Base-by-base conservation (phyloP, 2,113 vertebrate genomes). In the Oreotrochilus melanogaster region DNA sequence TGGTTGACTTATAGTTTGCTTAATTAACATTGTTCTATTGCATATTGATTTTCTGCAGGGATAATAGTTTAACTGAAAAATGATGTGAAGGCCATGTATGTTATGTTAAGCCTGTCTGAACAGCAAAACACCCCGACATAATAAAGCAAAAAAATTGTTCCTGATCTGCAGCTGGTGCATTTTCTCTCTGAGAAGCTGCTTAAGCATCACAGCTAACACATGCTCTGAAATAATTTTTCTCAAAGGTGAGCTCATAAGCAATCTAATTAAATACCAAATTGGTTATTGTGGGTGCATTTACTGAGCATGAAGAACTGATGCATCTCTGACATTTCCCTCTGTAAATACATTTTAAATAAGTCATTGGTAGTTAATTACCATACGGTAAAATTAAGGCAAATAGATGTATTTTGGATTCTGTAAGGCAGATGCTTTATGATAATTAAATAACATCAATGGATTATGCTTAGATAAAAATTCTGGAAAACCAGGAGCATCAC, bases 251-350 rank as follows among this genome's bases (percentile, higher is more conserved):
- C 65, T 95, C 53, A 39, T 85, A 79, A 89, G 71, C 9, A 10
- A 89, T 71, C 71, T 95, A 88, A 97, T 95, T 94, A 95, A 94
- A 95, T 71, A 79, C 6, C 22, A 80, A 88, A 82, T 95, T 88
- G 67, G 54, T 95, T 95, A 79, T 67, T 74, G 51, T 4, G 3
- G 45, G 11, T 79, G 60, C 75, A 56, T 89, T 95, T 94, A 86
- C 60, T 80, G 74, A 82, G 85, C 71, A 86, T 76, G 67, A 83
- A 89, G 70, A 84, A 60, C 66, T 66, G 86, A 92, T 60, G 54
- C 23, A 60, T 79, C 56, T 71, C 89, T 94, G 93, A 66, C 54
- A 73, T 91, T 91, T 88, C 67, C 39, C 28, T 91, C 64, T 93
- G 60, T 88, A 96, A 96, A 95, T 86, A 89, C 12, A 23, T 80